Percentiles rank a stretch among this genome's conserved stretches.
phyloP scores from a whole-genome alignment of 1,140 invertebrate genomes.

The Heliconius nattereri region DNA sequence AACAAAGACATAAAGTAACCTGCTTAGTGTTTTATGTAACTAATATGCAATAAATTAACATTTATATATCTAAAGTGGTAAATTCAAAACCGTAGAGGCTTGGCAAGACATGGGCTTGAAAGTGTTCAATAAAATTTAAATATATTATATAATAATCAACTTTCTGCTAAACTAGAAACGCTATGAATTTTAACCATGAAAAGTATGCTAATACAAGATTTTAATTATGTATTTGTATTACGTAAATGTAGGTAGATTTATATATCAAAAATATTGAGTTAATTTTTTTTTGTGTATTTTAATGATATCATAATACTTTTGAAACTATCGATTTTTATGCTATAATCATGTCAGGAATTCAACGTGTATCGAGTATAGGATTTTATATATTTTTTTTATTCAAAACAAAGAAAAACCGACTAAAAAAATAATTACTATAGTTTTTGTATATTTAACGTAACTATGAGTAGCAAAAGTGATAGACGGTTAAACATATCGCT shows the following conservation, averaged over 20 bases:
- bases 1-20: neutral
- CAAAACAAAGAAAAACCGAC: accelerated
- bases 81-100: neutral
- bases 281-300: too few relatives aligned
- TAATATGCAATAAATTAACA: neutral
- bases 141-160: conserved; percentile 14
- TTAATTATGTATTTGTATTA: neutral
- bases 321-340: too few relatives aligned
- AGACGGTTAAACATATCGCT: too few relatives aligned
- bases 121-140: neutral
- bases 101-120: neutral
- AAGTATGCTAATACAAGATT: neutral
- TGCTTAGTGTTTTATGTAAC: neutral
- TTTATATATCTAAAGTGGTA: neutral
- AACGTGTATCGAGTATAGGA: too few relatives aligned
- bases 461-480: too few relatives aligned
- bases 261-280: too few relatives aligned
- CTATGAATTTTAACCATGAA: neutral
- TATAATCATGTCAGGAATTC: too few relatives aligned
- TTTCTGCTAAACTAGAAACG: neutral
- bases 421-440: too few relatives aligned
- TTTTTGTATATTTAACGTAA: too few relatives aligned
- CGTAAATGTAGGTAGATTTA: too few relatives aligned
- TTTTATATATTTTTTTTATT: too few relatives aligned
- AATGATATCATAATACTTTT: too few relatives aligned